Evolutionary conservation across 2,888 invertebrate genomes (phyloP).

Genomic region (Caenorhabditis zanzibari): DNA sequence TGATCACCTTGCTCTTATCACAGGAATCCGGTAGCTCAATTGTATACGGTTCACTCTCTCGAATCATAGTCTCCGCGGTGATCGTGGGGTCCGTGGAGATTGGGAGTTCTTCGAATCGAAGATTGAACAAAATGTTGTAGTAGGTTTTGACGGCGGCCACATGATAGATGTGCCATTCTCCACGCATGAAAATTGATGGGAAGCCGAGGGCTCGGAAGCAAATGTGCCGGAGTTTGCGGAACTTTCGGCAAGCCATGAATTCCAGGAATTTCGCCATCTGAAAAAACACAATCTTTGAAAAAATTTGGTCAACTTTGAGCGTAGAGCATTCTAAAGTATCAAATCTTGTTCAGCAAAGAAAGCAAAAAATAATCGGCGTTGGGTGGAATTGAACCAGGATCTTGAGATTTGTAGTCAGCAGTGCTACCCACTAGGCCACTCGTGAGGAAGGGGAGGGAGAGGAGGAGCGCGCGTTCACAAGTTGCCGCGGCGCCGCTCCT

Average conservation of each 20-base stretch:
- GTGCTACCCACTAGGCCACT: neutral
- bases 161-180: slow-evolving; percentile 63
- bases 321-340: no score
- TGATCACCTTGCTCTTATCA: neutral
- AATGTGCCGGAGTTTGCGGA: slow-evolving; percentile 40
- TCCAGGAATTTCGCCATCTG: slow-evolving; percentile 63
- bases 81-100: slow-evolving; percentile 45
- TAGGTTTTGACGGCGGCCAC: slow-evolving; percentile 59
- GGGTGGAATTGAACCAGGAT: neutral
- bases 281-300: neutral
- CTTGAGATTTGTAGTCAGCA: neutral
- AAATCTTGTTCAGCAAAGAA: neutral
- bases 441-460: no score
- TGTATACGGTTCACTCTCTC: slow-evolving; percentile 31
- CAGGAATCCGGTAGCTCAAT: slow-evolving; percentile 26
- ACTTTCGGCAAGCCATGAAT: slow-evolving; percentile 60
- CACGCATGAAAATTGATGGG: slow-evolving; percentile 51
- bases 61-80: neutral
- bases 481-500: no score
- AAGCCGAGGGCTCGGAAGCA: slow-evolving; percentile 26
- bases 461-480: no score
- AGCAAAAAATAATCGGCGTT: neutral
- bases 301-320: neutral
- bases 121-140: slow-evolving; percentile 68
- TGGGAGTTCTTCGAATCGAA: slow-evolving; percentile 71